Base-by-base conservation (phyloP, 2,888 invertebrate species). In the Scaptomyza cyrtandrae region DNA sequence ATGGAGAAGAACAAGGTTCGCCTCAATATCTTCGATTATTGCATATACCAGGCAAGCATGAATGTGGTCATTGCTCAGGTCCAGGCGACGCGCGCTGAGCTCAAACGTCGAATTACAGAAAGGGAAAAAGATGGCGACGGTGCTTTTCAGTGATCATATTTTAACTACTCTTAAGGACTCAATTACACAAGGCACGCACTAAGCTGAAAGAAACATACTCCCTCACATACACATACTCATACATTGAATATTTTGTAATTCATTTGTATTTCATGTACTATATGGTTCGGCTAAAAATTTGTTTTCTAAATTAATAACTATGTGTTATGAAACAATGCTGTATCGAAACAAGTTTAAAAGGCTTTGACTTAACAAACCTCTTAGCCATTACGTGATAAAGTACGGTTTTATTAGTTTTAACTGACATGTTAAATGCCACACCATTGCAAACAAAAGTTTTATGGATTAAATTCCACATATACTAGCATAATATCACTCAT, bases 11-110 rank as follows among this genome's bases (percentile, higher is more conserved):
- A 94, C 44, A 94, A 94, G 78, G 86, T 89, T 9, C 91, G 93
- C 11, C 91, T 94, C 1, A 93, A 94, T 62, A 93, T 96, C 9
- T 94, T 95, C 81, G 96, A 96, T 90, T 97, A 97, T 90, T 94
- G 94, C 60, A 94, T 97, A 37, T 94, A 95, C 49, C 96, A 96
- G 91, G 95, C 96, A 0, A 95, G 95, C 1, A 92, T 97, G 41
- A 96, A 96, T 90, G 95, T 96, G 91, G 95, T 96, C 19, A 37
- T 90, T 37, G 56, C 70, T 10, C 75, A 86, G 24, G 56, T 83
- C 2, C 84, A 75, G 44, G 63, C 77, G 13, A 80, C 81, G 1
- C 81, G 83, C 5, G 29, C 75, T 1, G 66, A 86, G 39, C 54
- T 83, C 1, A 86, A 83, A 19, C 61, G 56, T 7, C 31, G 31